These are phyloP conservation scores for Aelia acuminata DNA, from an alignment of 2,888 invertebrate species.

Conservation along the genomic window DNA sequence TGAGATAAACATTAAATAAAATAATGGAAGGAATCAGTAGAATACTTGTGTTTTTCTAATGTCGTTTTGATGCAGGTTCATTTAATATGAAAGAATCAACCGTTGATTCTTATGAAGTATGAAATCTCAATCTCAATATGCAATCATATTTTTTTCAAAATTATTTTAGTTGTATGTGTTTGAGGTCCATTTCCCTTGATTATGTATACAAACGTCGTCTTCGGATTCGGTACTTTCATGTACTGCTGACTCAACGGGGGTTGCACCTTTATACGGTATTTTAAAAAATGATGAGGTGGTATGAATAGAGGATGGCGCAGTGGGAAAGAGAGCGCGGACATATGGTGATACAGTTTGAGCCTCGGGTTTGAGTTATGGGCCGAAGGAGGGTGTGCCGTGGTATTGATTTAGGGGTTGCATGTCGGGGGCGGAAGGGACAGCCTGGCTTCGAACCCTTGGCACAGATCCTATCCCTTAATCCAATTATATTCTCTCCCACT, in stretches of 20 bases:
- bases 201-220: too few species aligned
- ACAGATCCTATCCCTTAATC: slow-evolving; percentile 62
- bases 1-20: too few species aligned
- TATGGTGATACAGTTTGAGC: slow-evolving; percentile 50
- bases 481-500: slow-evolving; percentile 61
- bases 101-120: too few species aligned
- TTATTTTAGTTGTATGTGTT: too few species aligned
- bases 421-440: slow-evolving; percentile 64
- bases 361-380: slow-evolving; percentile 53
- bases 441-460: slow-evolving; percentile 60
- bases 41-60: too few species aligned
- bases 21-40: too few species aligned
- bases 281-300: slow-evolving; percentile 24
- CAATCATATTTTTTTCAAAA: too few species aligned
- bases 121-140: too few species aligned
- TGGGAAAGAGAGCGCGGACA: slow-evolving; percentile 55
- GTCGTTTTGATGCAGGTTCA: too few species aligned
- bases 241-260: neutral
- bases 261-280: neutral
- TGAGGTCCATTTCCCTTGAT: too few species aligned
- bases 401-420: slow-evolving; percentile 66
- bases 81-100: too few species aligned
- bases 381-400: slow-evolving; percentile 59
- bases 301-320: slow-evolving; percentile 54
- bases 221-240: too few species aligned